Percentiles rank a stretch among this genome's conserved stretches.
These are phyloP conservation scores for Sphaerophoria rueppellii DNA, from an alignment of 2,888 invertebrate species.

Conservation along the genomic window DNA sequence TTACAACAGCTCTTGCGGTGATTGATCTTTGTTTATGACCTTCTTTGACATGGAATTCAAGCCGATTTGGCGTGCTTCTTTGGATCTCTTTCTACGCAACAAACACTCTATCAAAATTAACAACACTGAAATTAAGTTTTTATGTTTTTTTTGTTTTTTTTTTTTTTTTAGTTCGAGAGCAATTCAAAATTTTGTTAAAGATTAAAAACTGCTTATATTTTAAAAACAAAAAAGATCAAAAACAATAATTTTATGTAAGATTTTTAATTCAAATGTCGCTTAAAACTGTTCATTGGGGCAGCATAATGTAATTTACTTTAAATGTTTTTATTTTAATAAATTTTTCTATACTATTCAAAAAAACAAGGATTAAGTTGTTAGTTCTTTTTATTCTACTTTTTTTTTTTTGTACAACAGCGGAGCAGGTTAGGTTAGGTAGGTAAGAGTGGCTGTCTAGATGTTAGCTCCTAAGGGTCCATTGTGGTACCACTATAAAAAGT, in stretches of 20 bases:
- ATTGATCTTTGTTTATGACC: slow-evolving; percentile 64
- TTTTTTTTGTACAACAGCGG: not conserved
- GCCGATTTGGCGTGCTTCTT: slow-evolving; percentile 62
- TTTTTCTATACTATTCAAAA: slow-evolving; percentile 51
- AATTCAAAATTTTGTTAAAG: slow-evolving; percentile 45
- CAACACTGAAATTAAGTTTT: slow-evolving; percentile 40
- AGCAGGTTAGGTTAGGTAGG: too few species aligned
- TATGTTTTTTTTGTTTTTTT: too few species aligned
- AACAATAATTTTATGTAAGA: slow-evolving; percentile 47
- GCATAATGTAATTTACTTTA: slow-evolving; percentile 64
- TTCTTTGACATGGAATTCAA: slow-evolving; percentile 61
- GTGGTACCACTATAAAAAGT: too few species aligned
- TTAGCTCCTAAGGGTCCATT: too few species aligned
- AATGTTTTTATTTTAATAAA: slow-evolving; percentile 57
- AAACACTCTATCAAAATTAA: slow-evolving; percentile 59
- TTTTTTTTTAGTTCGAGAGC: slow-evolving; percentile 34
- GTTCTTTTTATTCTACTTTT: slow-evolving; percentile 8
- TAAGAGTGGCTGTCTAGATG: too few species aligned
- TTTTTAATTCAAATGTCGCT: slow-evolving; percentile 58
- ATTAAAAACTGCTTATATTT: too few species aligned
- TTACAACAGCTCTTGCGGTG: slow-evolving; percentile 67
- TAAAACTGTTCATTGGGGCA: slow-evolving; percentile 24
- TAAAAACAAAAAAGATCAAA: slow-evolving; percentile 32
- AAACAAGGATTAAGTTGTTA: slow-evolving; percentile 52
- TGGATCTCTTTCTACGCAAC: slow-evolving; percentile 63